Conservation (phyloP, 2,113 vertebrate species). For the Rhipidura dahli region DNA sequence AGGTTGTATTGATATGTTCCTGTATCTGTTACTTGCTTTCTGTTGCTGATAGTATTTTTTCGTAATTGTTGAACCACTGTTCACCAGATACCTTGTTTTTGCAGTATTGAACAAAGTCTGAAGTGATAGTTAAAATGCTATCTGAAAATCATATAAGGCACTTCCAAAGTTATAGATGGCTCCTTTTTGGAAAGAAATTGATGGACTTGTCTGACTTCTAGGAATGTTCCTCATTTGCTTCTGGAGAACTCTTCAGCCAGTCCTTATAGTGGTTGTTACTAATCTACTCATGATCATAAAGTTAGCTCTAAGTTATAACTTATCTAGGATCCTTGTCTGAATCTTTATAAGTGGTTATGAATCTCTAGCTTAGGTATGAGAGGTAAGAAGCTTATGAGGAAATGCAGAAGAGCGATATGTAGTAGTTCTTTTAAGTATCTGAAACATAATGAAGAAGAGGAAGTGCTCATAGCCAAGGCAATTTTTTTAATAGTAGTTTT, state of each 20-base stretch:
- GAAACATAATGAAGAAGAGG: background rate
- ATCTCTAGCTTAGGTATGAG: background rate
- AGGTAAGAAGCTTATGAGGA: background rate
- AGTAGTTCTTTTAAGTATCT: background rate
- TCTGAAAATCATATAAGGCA: background rate
- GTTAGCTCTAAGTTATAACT: background rate
- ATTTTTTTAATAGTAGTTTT: background rate
- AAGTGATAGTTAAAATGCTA: background rate
- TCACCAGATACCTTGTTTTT: background rate
- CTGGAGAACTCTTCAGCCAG: background rate
- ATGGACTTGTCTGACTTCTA: background rate
- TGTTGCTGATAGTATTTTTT: background rate
- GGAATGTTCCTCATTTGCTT: background rate
- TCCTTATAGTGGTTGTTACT: background rate
- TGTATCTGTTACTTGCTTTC: background rate
- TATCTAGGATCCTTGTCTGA: background rate
- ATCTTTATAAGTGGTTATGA: background rate
- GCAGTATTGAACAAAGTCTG: background rate
- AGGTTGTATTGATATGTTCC: background rate
- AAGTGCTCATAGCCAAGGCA: background rate
- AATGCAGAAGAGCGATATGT: background rate
- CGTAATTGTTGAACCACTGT: background rate
- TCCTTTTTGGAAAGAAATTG: background rate
- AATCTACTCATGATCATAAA: background rate
- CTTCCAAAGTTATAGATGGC: background rate